Evolutionary conservation across 2,888 invertebrate species (phyloP).

Genomic region (Lathronympha strigana): DNA sequence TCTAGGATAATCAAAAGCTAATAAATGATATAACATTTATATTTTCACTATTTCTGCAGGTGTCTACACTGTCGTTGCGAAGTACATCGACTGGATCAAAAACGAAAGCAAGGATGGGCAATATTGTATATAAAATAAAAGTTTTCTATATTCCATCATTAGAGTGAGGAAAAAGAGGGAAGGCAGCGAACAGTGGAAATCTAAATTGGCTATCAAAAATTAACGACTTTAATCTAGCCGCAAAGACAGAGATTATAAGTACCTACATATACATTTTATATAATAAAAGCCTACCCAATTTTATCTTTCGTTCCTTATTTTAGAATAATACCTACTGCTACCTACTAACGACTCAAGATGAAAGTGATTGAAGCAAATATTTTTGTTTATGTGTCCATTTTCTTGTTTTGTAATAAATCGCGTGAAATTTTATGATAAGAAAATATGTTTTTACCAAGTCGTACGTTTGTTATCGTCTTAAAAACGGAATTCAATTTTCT

Average conservation of each 20-base stretch:
- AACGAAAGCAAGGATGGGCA: slow-evolving; percentile 66
- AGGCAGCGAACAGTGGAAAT: background rate
- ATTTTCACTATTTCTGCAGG: slow-evolving; percentile 60
- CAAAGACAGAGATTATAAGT: slow-evolving; percentile 9
- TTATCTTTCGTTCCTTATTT: background rate
- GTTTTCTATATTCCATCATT: background rate
- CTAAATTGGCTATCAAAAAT: background rate
- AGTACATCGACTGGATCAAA: slow-evolving; percentile 82
- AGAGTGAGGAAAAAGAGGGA: background rate
- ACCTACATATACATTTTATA: background rate
- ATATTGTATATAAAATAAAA: slow-evolving; percentile 69
- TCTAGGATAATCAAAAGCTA: too few species aligned
- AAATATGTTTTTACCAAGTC: slow-evolving; percentile 23
- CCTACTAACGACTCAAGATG: background rate
- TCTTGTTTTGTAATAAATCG: slow-evolving; percentile 31
- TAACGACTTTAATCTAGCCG: background rate
- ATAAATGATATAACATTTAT: background rate
- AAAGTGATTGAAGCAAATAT: slow-evolving; percentile 1
- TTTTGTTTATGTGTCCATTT: slow-evolving; percentile 16
- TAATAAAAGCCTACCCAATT: slow-evolving; percentile 10
- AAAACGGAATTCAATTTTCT: slow-evolving; percentile 28
- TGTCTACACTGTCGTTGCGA: slow-evolving; percentile 84
- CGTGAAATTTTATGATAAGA: slow-evolving; percentile 35
- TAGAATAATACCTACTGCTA: background rate
- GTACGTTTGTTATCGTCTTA: slow-evolving; percentile 20